Evolutionary conservation across 2,797 vertebrate species (phyloP), one percentile per base, ranked within the genome.

Genomic region (Bovichtus variegatus): DNA sequence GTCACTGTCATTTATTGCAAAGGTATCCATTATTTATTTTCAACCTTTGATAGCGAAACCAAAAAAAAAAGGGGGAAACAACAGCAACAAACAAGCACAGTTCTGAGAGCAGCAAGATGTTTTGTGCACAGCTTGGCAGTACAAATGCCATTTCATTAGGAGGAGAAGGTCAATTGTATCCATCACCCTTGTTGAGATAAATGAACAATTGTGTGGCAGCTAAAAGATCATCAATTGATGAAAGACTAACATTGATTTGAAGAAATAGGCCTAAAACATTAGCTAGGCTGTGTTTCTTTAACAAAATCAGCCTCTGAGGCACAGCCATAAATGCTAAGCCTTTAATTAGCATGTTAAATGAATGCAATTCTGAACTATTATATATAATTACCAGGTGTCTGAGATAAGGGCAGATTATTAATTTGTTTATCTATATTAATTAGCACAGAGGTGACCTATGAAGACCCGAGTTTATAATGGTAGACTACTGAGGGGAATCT

Each of bases 81-180:
- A 87, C 69, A 81, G 61, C 50, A 71, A 57, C 53, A 74, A 78
- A 88, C 63, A 65, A 82, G 74, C 75, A 76, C 79, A 63, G 44
- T 78, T 78, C 43, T 69, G 50, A 75, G 15, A 83, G 76, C 69
- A 41, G 55, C 66, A 63, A 77, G 68, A 68, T 70, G 57, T 66
- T 87, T 86, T 79, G 67, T 81, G 58, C 55, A 55, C 74, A 71
- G 77, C 75, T 79, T 81, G 80, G 80, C 79, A 67, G 82, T 69
- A 82, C 71, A 90, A 94, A 90, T 90, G 80, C 55, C 81, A 90
- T 91, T 93, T 93, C 89, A 93, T 94, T 90, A 90, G 84, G 67
- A 80, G 13, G 73, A 92, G 88, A 95, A 95, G 94, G 94, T 95
- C 94, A 95, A 84, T 74, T 80, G 76, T 92, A 93, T 95, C 88